phyloP scores from a whole-genome alignment of 2,888 invertebrate species.

The Gymnocheta viridis region DNA sequence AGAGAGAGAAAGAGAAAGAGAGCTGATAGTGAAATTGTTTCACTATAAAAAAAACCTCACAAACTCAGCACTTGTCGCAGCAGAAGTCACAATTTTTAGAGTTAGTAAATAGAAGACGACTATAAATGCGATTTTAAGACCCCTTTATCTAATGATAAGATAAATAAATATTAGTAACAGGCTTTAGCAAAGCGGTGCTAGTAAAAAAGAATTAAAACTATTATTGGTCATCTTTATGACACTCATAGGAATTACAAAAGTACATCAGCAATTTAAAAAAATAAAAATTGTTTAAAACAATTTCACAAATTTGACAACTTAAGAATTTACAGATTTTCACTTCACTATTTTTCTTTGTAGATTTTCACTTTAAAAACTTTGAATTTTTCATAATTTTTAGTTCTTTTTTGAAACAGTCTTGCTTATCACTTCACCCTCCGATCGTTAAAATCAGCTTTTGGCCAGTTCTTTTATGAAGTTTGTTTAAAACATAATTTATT shows the following conservation, averaged over 20 bases:
- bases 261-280: not conserved
- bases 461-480: not conserved
- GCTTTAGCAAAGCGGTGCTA: not conserved
- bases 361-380: not conserved
- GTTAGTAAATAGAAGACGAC: not conserved
- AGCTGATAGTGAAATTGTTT: not conserved
- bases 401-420: not conserved
- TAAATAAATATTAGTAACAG: slow-evolving; percentile 28
- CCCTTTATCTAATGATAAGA: slow-evolving; percentile 41
- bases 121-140: slow-evolving; percentile 59
- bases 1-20: not conserved
- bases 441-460: not conserved
- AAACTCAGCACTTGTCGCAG: slow-evolving; percentile 12
- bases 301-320: not conserved
- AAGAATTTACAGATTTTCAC: not conserved
- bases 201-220: not conserved
- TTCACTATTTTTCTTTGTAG: too few relatives aligned
- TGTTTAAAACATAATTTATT: not conserved
- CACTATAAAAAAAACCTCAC: not conserved
- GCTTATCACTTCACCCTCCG: not conserved
- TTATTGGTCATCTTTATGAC: slow-evolving; percentile 4
- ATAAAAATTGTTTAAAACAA: not conserved
- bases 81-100: not conserved
- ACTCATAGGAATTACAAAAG: not conserved
- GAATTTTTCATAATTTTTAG: not conserved